These are phyloP conservation scores for Prostheceraeus crozeri DNA, from an alignment of 2,888 invertebrate genomes.

Conservation along the genomic window DNA sequence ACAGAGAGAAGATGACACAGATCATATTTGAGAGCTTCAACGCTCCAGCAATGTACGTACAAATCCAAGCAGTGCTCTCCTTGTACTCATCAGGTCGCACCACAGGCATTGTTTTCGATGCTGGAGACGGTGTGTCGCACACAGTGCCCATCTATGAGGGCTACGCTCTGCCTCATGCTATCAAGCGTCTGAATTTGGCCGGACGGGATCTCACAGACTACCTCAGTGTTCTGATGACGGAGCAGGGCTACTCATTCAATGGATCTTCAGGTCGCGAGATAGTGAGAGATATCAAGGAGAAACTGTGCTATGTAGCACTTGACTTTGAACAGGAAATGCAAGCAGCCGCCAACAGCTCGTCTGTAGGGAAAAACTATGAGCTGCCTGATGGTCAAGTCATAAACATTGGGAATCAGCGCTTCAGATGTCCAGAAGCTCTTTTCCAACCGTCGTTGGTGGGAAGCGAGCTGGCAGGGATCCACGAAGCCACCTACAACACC, in stretches of 20 bases:
- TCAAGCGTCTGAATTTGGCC: constrained; percentile 60
- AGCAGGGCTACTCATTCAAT: too few species aligned
- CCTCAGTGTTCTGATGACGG: constrained; percentile 61
- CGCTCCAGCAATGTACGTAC: constrained; percentile 72
- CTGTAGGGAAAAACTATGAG: constrained; percentile 54
- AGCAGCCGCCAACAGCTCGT: constrained; percentile 49
- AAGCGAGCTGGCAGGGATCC: too few species aligned
- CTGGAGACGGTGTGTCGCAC: constrained; percentile 84
- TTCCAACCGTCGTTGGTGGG: constrained; percentile 55
- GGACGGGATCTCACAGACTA: constrained; percentile 61
- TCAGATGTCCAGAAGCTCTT: constrained; percentile 52
- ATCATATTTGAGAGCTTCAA: constrained; percentile 58
- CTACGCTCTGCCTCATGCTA: constrained; percentile 60
- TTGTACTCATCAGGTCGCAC: constrained; percentile 84
- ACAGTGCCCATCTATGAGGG: constrained; percentile 84
- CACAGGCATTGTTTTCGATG: constrained; percentile 82
- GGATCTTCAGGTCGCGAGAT: too few species aligned
- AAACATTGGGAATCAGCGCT: constrained; percentile 54
- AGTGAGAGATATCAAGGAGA: too few species aligned
- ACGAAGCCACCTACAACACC: constrained; percentile 54
- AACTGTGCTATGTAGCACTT: constrained; percentile 53
- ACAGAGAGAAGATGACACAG: constrained; percentile 81
- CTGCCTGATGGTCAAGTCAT: constrained; percentile 55
- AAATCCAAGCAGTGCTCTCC: constrained; percentile 73
- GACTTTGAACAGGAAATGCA: constrained; percentile 55